These are phyloP conservation scores for Drosophila bifasciata DNA, from an alignment of 1,140 invertebrate genomes.

Conservation along the genomic window DNA sequence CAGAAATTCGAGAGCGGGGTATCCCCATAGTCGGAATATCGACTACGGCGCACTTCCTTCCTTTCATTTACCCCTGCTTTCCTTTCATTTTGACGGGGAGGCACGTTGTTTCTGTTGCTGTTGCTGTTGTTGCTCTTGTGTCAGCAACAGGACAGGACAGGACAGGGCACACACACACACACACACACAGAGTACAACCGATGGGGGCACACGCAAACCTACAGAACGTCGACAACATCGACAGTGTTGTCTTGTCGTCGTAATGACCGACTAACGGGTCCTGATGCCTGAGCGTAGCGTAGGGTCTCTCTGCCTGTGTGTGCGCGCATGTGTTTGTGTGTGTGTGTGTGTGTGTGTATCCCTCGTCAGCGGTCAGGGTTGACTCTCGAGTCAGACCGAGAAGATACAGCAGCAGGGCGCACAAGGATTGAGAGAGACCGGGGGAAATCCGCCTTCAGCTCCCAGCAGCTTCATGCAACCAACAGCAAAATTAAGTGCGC, in stretches of 20 bases:
- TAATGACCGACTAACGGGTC: constrained; percentile 71
- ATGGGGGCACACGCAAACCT: constrained; percentile 8
- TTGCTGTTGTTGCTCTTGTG: constrained; percentile 32
- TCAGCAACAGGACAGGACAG: constrained; percentile 72
- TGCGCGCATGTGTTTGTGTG: constrained; percentile 19
- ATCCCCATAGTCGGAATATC: background rate
- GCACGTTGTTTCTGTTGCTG: constrained; percentile 32
- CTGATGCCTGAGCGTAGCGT: constrained; percentile 17
- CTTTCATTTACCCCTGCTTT: background rate
- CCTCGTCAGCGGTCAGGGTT: constrained; percentile 74
- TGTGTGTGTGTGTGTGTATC: too few relatives aligned
- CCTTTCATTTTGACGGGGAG: constrained; percentile 26
- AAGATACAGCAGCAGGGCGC: constrained; percentile 31
- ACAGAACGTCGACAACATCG: constrained; percentile 17
- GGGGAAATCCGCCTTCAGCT: constrained; percentile 2
- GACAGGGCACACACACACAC: too few relatives aligned
- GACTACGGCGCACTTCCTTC: constrained; percentile 7
- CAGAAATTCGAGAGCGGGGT: too few relatives aligned
- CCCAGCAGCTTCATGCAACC: constrained; percentile 3
- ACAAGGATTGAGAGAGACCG: too few relatives aligned
- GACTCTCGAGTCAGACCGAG: constrained; percentile 52
- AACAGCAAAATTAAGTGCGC: constrained; percentile 3
- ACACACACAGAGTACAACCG: constrained; percentile 34
- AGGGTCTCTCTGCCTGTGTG: constrained; percentile 51
- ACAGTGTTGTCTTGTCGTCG: constrained; percentile 37